Percentiles rank a stretch among this genome's conserved stretches.
Evolutionary conservation across 2,888 invertebrate genomes (phyloP).

Genomic region (Melieria picta): DNA sequence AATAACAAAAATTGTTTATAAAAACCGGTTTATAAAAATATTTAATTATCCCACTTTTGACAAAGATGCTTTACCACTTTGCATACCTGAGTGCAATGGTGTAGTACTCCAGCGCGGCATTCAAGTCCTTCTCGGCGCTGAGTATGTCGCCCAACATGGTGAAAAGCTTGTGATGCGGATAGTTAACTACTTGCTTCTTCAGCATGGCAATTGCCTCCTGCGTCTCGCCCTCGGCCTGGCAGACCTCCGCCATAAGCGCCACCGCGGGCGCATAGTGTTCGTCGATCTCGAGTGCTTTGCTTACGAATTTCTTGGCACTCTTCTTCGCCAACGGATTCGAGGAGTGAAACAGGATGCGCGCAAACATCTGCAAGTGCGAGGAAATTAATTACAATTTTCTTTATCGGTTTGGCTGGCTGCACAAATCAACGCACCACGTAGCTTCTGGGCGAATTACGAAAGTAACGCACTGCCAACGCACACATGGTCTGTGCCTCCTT

Average conservation of each 20-base stretch:
- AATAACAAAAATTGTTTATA: slow-evolving; percentile 4
- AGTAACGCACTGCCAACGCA: slow-evolving; percentile 75
- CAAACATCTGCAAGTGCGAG: slow-evolving; percentile 72
- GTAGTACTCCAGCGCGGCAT: slow-evolving; percentile 61
- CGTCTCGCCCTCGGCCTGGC: slow-evolving; percentile 73
- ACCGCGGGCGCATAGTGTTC: slow-evolving; percentile 79
- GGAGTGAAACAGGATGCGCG: slow-evolving; percentile 72
- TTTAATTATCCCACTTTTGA: neutral
- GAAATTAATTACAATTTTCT: neutral
- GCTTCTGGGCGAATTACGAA: slow-evolving; percentile 78
- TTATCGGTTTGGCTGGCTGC: neutral
- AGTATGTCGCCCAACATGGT: slow-evolving; percentile 61
- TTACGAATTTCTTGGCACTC: slow-evolving; percentile 76
- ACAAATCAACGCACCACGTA: slow-evolving; percentile 71
- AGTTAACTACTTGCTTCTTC: slow-evolving; percentile 70
- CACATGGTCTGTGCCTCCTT: slow-evolving; percentile 80
- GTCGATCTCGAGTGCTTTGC: slow-evolving; percentile 78
- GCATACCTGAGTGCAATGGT: slow-evolving; percentile 60
- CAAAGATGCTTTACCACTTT: neutral
- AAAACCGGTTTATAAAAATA: too few relatives aligned
- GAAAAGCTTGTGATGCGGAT: slow-evolving; percentile 60
- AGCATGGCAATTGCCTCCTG: slow-evolving; percentile 76
- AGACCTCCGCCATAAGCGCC: slow-evolving; percentile 76
- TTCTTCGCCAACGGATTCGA: slow-evolving; percentile 70
- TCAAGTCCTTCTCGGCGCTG: slow-evolving; percentile 56